A percentile compares a stretch with the other conserved stretches of the same genome.
These are phyloP conservation scores for Pecten maximus DNA, from an alignment of 2,888 invertebrate species.

Conservation along the genomic window DNA sequence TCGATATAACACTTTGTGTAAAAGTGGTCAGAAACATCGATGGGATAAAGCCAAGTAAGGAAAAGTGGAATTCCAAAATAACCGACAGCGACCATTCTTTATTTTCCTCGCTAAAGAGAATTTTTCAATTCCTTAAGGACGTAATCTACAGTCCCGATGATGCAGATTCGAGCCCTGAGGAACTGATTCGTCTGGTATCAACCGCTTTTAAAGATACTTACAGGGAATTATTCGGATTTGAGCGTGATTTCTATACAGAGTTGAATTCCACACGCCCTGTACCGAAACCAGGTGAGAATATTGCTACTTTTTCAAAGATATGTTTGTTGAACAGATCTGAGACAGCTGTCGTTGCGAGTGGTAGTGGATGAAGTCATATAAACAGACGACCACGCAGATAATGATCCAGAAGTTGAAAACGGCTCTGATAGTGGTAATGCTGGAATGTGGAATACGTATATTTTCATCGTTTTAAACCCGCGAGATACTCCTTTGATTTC, in stretches of 20 bases:
- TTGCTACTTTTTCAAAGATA: too few relatives aligned
- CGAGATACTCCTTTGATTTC: too few relatives aligned
- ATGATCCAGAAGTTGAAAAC: too few relatives aligned
- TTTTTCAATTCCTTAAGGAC: not conserved
- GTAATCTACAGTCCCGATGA: not conserved
- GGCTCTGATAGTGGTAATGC: too few relatives aligned
- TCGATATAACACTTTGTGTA: not conserved
- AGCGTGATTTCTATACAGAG: not conserved
- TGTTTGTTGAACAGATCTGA: too few relatives aligned
- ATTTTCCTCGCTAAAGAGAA: not conserved
- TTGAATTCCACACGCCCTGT: not conserved
- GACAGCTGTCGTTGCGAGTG: too few relatives aligned
- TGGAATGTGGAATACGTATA: too few relatives aligned
- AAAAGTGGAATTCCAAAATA: not conserved
- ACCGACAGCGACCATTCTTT: not conserved
- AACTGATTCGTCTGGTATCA: not conserved
- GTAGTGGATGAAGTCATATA: too few relatives aligned
- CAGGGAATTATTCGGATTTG: not conserved
- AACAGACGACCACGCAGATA: too few relatives aligned
- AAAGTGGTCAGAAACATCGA: not conserved
- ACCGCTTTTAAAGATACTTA: not conserved
- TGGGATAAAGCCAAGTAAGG: not conserved
- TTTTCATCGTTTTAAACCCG: too few relatives aligned
- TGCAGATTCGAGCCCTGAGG: not conserved
- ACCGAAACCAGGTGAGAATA: not conserved